Conservation (phyloP, 2,797 vertebrate species). For the Anabacerthia variegaticeps region DNA sequence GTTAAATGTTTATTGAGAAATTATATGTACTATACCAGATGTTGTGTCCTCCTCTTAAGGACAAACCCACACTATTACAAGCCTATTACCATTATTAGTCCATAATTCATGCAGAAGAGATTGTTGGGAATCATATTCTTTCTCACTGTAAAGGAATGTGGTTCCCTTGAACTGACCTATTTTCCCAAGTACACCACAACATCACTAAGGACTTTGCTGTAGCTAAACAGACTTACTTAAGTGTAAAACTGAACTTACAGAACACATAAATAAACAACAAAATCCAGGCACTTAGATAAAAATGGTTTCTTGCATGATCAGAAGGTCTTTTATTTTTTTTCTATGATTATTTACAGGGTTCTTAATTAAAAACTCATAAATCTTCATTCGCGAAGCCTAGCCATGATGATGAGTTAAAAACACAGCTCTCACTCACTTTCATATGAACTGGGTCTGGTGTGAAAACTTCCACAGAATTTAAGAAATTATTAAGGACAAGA, state of each 20-base stretch:
- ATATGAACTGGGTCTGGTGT: neutral
- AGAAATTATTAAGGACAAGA: slow-evolving; percentile 18
- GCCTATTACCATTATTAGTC: neutral
- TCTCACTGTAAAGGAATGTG: neutral
- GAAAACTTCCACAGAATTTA: neutral
- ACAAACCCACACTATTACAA: neutral
- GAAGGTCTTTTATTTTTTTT: neutral
- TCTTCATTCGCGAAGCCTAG: too few relatives aligned
- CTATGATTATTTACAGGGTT: neutral
- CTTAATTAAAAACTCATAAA: neutral
- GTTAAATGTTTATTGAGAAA: neutral
- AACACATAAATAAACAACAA: neutral
- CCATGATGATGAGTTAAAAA: neutral
- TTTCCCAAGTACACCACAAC: neutral
- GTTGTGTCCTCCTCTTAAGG: neutral
- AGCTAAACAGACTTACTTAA: neutral
- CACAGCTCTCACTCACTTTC: neutral
- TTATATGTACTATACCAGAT: neutral
- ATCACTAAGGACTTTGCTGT: neutral
- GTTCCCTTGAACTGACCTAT: neutral
- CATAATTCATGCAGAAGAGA: neutral
- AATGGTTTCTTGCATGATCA: neutral
- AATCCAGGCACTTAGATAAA: neutral
- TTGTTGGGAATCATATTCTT: neutral
- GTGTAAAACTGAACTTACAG: neutral